These are phyloP conservation scores for Crypturellus undulatus DNA, from an alignment of 2,113 vertebrate species.

Conservation along the genomic window DNA sequence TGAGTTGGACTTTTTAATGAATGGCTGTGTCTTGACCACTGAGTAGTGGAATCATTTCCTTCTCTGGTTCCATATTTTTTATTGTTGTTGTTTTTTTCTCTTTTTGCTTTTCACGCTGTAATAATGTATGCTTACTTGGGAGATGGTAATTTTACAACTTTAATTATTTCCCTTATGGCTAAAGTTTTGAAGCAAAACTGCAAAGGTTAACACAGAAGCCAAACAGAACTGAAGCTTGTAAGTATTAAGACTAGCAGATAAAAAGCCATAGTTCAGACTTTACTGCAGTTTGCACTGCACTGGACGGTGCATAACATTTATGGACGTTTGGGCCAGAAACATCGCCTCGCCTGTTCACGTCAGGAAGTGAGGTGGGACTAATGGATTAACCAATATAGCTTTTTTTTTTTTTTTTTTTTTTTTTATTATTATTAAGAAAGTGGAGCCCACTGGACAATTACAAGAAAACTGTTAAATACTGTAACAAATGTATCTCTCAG, in stretches of 20 bases:
- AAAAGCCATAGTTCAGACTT: background rate
- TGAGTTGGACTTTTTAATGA: background rate
- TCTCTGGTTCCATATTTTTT: background rate
- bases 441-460: background rate
- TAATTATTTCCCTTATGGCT: background rate
- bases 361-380: background rate
- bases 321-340: background rate
- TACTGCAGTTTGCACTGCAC: background rate
- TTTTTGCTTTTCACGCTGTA: background rate
- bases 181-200: background rate
- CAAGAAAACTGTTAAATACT: background rate
- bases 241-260: background rate
- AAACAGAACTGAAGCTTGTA: background rate
- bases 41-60: slow-evolving; percentile 2
- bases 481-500: background rate
- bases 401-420: background rate
- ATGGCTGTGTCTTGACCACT: background rate
- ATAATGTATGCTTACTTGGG: background rate
- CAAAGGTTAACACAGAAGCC: background rate
- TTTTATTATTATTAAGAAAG: too few species aligned
- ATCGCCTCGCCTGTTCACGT: background rate
- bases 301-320: background rate
- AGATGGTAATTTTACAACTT: background rate
- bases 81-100: background rate
- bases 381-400: background rate